Evolutionary conservation across 2,113 vertebrate genomes (phyloP), one percentile per base, ranked within the genome.

Genomic region (Camelus bactrianus): DNA sequence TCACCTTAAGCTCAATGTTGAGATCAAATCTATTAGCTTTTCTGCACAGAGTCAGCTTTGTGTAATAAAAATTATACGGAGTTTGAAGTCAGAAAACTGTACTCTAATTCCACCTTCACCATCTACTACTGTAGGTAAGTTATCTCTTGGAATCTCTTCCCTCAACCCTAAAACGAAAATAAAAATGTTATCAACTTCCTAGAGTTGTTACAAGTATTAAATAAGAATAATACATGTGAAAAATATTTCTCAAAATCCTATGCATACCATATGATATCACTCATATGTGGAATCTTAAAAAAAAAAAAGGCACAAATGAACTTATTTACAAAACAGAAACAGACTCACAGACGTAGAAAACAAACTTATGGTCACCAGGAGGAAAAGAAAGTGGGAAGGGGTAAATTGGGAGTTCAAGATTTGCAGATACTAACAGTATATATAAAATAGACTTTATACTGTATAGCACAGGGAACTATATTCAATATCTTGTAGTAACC

Each of bases 231-330:
- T 65, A 69, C 5, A 56, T 38, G 8, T 73, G 26, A 65, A 96
- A 94, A 89, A 60, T 58, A 67, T 72, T 84, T 89, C 80, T 58
- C 50, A 93, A 93, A 96, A n/a, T 86, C n/a, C 6, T 54, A 42
- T 42, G 38, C 38, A 42, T 42, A 42, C 38, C 38, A 42, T 42
- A 42, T 42, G 38, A 42, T 42, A 42, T 42, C 38, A 42, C 38
- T 42, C 38, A 42, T 42, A 42, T 42, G 38, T 42, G 38, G 38
- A 42, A 42, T 42, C 38, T 42, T 42, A 42, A 42, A 42, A 42
- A 42, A 42, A 42, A 38, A 42, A 42, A 42, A 42, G 38, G 5
- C 38, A 42, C 38, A 42, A 42, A 42, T 42, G 38, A 42, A 42
- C 38, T 42, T 42, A 42, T 5, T 42, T 42, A 42, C 38, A 42